These are phyloP conservation scores for Argyra leucocephala DNA, from an alignment of 2,888 invertebrate genomes.

Conservation along the genomic window DNA sequence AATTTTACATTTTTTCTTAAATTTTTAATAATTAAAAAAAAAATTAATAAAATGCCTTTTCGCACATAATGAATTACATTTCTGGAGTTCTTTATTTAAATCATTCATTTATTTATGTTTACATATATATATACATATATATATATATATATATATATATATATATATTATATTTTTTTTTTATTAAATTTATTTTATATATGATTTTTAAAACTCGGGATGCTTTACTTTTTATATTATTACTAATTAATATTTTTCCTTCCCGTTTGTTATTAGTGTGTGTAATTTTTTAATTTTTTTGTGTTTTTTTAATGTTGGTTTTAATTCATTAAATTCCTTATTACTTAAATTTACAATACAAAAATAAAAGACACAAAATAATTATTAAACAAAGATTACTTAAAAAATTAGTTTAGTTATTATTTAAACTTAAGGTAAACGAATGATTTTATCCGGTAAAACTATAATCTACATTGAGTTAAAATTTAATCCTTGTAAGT, in stretches of 20 bases:
- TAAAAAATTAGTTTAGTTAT: slow-evolving; percentile 6
- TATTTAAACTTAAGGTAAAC: slow-evolving; percentile 2
- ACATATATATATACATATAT: no score
- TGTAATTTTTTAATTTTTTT: background rate
- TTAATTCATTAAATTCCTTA: background rate
- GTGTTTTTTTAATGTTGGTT: background rate
- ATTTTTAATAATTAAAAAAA: background rate
- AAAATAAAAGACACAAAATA: slow-evolving; percentile 1
- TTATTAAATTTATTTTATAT: background rate
- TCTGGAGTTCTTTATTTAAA: background rate
- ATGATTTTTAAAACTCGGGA: slow-evolving; percentile 2
- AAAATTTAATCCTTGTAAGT: slow-evolving; percentile 65
- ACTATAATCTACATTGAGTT: slow-evolving; percentile 57
- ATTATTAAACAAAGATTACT: slow-evolving; percentile 2
- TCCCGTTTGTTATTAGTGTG: background rate
- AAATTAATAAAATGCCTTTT: background rate
- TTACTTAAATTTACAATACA: slow-evolving; percentile 2
- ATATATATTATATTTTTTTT: background rate
- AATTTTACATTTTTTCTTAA: background rate
- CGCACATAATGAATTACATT: background rate
- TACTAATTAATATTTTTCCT: background rate
- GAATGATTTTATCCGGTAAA: slow-evolving; percentile 2
- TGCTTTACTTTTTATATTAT: background rate
- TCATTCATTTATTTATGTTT: background rate
- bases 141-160: background rate